Evolutionary conservation across 1,140 invertebrate genomes (phyloP), one percentile per base, ranked within the genome.

Genomic region (Fopius arisanus): DNA sequence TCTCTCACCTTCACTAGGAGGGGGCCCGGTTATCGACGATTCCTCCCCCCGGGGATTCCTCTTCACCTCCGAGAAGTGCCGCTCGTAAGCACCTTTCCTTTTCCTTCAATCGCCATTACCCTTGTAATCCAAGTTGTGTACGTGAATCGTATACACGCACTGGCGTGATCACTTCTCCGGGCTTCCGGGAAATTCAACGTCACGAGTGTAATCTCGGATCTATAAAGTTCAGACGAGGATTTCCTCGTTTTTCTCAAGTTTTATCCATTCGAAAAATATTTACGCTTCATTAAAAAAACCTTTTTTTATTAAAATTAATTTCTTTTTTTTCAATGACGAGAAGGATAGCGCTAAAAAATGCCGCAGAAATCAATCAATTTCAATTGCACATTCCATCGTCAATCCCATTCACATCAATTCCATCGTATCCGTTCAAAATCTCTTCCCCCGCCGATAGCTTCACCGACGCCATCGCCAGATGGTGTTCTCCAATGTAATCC

Each of bases 101-200:
- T 59, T 26, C 54, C 23, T 59, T 59, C 54, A 16, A 51, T 51
- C 43, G 43, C 19, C 43, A 51, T 59, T 26, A 21, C 19, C 23
- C 54, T 12, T 59, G 21, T 59, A 48, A 48, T 28, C 23, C 23
- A 4, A 59, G 1, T 59, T 0, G 54, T 59, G 54, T 59, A 59
- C 23, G 54, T 59, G 54, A 59, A 59, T 59, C 54, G 14, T 59
- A 51, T 21, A 21, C n/a, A 19, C 43, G 19, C 37, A 12, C 37
- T 41, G 37, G 14, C 33, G 23, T 26, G 19, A 43, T 67, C 19
- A 41, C 41, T 40, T 43, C 37, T 43, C 43, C 41, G 33, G 31
- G 40, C 66, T 67, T 67, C 66, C 66, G 66, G 31, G 66, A 67
- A 67, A 67, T 67, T 41, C 41, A 23, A 43, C 41, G 16, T 29